Evolutionary conservation across 2,797 vertebrate genomes (phyloP).

Genomic region (Morelia viridis): DNA sequence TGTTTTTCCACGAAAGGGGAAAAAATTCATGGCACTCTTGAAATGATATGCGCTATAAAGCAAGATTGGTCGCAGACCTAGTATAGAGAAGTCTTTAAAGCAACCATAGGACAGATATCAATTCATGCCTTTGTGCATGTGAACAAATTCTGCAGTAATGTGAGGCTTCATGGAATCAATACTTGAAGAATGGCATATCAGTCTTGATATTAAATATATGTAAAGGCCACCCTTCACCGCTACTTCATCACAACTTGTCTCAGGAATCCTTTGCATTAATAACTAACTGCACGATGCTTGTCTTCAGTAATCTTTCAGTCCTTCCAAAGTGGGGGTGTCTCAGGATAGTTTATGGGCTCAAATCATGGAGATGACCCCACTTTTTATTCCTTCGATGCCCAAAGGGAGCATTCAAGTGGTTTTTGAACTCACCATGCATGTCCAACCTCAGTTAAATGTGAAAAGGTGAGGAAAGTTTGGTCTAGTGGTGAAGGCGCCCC

Average conservation of each 20-base stretch:
- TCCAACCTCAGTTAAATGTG: background rate
- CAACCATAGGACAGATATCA: background rate
- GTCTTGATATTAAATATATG: background rate
- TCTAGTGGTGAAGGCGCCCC: no score
- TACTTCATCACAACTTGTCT: background rate
- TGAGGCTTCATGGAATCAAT: background rate
- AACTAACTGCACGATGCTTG: background rate
- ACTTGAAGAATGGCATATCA: background rate
- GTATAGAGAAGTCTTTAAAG: background rate
- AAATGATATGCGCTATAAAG: background rate
- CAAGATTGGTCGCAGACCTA: background rate
- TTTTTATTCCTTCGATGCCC: background rate
- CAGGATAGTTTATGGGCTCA: background rate
- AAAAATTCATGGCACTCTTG: background rate
- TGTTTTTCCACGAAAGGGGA: background rate
- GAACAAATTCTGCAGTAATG: background rate
- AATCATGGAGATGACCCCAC: no score
- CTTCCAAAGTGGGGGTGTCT: background rate
- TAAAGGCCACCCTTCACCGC: background rate
- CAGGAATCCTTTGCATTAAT: background rate
- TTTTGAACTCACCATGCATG: background rate
- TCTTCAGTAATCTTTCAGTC: background rate
- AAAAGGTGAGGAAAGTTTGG: background rate
- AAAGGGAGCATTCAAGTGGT: background rate
- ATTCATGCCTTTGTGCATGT: background rate